phyloP scores from a whole-genome alignment of 2,888 invertebrate genomes.

The Cataglyphis altisquamis region DNA sequence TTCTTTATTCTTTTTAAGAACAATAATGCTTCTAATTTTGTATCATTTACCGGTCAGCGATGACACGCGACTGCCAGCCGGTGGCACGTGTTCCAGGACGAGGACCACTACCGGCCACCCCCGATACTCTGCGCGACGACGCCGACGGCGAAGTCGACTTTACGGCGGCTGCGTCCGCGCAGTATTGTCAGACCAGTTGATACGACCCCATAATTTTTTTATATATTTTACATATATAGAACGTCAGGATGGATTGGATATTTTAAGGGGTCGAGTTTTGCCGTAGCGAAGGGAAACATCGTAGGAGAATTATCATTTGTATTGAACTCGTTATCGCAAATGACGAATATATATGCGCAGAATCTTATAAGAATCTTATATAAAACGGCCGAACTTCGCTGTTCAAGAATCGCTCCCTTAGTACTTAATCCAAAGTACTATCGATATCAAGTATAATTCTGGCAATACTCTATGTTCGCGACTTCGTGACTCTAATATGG shows the following conservation, averaged over 20 bases:
- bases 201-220: slow-evolving; percentile 9
- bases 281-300: background rate
- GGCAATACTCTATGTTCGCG: slow-evolving; percentile 6
- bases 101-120: slow-evolving; percentile 44
- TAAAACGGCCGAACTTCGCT: background rate
- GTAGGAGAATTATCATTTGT: background rate
- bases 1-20: background rate
- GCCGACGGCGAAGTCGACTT: slow-evolving; percentile 23
- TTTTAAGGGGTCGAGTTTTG: background rate
- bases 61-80: slow-evolving; percentile 67
- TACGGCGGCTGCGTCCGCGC: slow-evolving; percentile 30
- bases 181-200: background rate
- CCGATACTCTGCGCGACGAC: slow-evolving; percentile 13
- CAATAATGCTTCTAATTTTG: background rate
- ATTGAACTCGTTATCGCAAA: background rate
- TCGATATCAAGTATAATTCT: background rate
- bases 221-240: background rate
- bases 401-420: background rate
- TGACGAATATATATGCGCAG: background rate
- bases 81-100: slow-evolving; percentile 60
- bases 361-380: background rate
- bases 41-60: slow-evolving; percentile 42
- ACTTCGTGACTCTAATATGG: slow-evolving; percentile 68
- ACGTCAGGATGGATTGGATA: background rate
- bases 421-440: background rate